Conservation (phyloP, 1,140 invertebrate species). For the Lepidurus couesii region DNA sequence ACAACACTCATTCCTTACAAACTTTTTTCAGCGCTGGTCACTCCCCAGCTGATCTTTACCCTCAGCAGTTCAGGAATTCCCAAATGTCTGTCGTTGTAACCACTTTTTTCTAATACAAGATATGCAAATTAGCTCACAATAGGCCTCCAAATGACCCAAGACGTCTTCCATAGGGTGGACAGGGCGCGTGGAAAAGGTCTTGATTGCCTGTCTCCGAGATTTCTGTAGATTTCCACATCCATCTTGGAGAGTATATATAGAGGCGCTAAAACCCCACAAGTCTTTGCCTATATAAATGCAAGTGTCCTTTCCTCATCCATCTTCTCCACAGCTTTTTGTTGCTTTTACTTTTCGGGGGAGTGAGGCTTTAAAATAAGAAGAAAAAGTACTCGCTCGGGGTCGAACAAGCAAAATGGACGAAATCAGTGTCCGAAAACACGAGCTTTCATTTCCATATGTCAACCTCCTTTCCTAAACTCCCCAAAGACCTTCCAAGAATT, state of each 20-base stretch:
- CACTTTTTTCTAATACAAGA: neutral
- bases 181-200: neutral
- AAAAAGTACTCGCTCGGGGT: neutral
- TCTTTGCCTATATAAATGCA: slow-evolving; percentile 11
- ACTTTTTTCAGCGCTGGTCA: too few species aligned
- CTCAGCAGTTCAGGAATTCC: too few species aligned
- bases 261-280: slow-evolving; percentile 1
- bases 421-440: neutral
- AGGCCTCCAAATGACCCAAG: neutral
- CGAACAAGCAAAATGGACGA: neutral
- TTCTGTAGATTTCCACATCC: neutral
- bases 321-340: neutral
- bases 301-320: neutral
- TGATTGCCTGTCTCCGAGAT: neutral
- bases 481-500: neutral
- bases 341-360: neutral
- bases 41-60: too few species aligned
- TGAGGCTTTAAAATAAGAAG: neutral
- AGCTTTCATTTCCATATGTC: neutral
- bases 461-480: neutral
- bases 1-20: too few species aligned
- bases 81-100: neutral
- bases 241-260: neutral
- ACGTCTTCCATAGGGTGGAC: neutral
- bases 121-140: neutral